Base-by-base conservation (phyloP, 2,113 vertebrate species). In the Grantiella picta region DNA sequence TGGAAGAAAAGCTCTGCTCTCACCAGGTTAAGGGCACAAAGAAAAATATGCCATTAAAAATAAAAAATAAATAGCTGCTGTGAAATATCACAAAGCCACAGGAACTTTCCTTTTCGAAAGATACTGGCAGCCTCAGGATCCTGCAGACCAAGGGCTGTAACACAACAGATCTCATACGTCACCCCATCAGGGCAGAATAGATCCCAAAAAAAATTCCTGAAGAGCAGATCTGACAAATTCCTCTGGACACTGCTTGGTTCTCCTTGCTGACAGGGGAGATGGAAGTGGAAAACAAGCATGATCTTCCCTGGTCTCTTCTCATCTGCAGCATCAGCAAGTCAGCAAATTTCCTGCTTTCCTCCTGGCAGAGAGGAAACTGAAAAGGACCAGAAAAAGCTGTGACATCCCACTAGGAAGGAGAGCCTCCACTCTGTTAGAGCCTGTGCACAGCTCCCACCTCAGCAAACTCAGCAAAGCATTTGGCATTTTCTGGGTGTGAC, bases 161-260 rank as follows among this genome's bases (percentile, higher is more conserved):
- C 12, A 21, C 19, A 68, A 15, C 11, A 54, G 52, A 71, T n/a
- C 40, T 56, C 12, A 0, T 15, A 24, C 0, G 0, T 52, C 31
- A 36, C 15, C 31, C 3, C 2, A 68, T 7, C 18, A 18, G 36
- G 31, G 20, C 25, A 36, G 40, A 79, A n/a, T 0, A 0, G 49
- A 72, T 33, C 84, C 45, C 23, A 13, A 42, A 19, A 1, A 3
- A 15, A 19, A 16, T 4, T 57, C 44, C 29, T 3, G 5, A 44
- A 42, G 20, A 80, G 53, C 45, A 73, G 77, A 77, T 20, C 42
- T 18, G 18, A 24, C 4, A 3, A 80, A 68, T 35, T 66, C 61
- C 38, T 29, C 53, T 23, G 49, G 25, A 61, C 44, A 17, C 35
- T 38, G 11, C 31, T 71, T 15, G 15, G 40, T 40, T 71, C 53